Base-by-base conservation (phyloP, 2,113 vertebrate species). In the Oryzias melastigma region DNA sequence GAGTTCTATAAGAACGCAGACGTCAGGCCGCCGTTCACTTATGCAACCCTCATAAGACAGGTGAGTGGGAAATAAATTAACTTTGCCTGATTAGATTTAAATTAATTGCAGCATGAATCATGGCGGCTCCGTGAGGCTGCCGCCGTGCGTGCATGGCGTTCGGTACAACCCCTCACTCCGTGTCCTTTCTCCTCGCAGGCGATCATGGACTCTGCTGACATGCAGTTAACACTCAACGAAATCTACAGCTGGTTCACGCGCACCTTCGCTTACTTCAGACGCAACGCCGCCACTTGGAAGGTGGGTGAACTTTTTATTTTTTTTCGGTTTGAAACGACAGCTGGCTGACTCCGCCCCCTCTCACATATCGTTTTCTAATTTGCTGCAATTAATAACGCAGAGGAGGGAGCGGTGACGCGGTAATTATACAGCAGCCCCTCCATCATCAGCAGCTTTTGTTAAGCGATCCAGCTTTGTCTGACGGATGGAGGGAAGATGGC, bases 221-320 rank as follows among this genome's bases (percentile, higher is more conserved):
- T 96, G 95, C 97, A 99, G 96, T 93, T 99, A 95, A 99, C 96
- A 82, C 96, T 99, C 92, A 99, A 98, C 93, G 97, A 99, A 96
- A 99, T 99, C 94, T 99, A 99, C 94, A 98, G 96, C 95, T 99
- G 97, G 97, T 99, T 99, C 94, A 99, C 96, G 58, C 94, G 96
- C 92, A 99, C 97, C 71, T 99, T 99, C 82, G 96, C 97, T 90
- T 99, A 99, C 93, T 99, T 99, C 93, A 93, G 97, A 92, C 95
- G 96, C 88, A 99, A 99, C 75, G 96, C 97, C 48, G 97, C 96
- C 81, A 99, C 97, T 90, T 99, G 97, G 97, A 99, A 99, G 97
- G 97, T 97, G 95, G 94, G 88, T 25, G n/a, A 58, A 48, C 69
- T 17, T 17, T 44, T 35, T 81, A 80, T 75, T 81, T 81, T 80